Evolutionary conservation across 1,140 invertebrate species (phyloP), one percentile per base, ranked within the genome.

Genomic region (Cyrtorhinus lividipennis): DNA sequence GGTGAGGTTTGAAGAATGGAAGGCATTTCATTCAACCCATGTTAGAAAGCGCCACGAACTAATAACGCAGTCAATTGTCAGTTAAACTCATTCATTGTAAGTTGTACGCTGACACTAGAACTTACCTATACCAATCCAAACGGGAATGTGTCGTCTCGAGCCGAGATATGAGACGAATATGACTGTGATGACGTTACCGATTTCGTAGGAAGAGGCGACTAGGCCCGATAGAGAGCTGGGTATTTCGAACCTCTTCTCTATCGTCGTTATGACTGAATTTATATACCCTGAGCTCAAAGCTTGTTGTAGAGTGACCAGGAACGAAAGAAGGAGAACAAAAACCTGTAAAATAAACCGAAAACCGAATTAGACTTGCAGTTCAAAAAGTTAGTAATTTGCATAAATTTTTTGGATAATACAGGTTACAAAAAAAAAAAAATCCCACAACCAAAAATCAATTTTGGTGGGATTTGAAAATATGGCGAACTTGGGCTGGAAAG

Each of bases 111-210:
- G n/a, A n/a, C n/a, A n/a, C n/a, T n/a, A n/a, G 30, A 5, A 38
- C 75, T 77, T 74, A 86, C 88, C 89, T 64, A 91, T 85, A 44
- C 88, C 92, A 70, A 95, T 94, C 91, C 92, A 95, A 30, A 90
- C 87, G 27, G 92, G 92, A 71, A 95, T 95, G 72, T 95, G 90
- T 63, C 92, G 78, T 59, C 90, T 79, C 67, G 88, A 91, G 53
- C 92, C 92, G 68, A 95, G 82, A 74, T 95, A 96, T 69, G 89
- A 92, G 62, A 96, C 92, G 74, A 96, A 95, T 70, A 96, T 92
- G 58, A 95, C 92, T 5, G 93, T 93, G 67, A 93, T 87, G 61
- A 95, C 87, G 75, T 94, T 95, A 67, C 93, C 92, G 69, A 95
- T 91, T 80, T 96, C 93, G 73, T 95, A 95, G 63, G 90, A 92